These are phyloP conservation scores for Alectura lathami DNA, from an alignment of 2,113 vertebrate genomes.

Conservation along the genomic window DNA sequence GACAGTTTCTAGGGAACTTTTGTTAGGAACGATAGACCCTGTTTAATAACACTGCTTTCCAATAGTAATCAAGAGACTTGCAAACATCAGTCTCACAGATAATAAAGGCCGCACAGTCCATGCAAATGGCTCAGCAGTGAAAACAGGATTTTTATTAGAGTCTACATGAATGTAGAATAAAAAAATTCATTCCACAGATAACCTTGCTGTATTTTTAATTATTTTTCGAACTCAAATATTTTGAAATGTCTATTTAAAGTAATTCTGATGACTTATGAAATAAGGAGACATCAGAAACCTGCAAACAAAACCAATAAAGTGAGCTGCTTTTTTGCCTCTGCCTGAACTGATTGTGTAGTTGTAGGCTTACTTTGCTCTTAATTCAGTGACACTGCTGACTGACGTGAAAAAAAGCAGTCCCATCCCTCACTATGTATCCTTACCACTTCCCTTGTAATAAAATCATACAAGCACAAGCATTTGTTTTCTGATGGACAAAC, in stretches of 20 bases:
- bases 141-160: neutral
- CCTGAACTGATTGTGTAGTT: neutral
- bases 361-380: neutral
- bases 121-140: neutral
- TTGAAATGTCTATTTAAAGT: neutral
- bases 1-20: constrained; percentile 21
- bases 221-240: neutral
- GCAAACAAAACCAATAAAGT: neutral
- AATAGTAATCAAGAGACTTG: neutral
- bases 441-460: neutral
- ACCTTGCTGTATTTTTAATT: neutral
- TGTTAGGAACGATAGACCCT: neutral
- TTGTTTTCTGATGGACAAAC: neutral
- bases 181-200: neutral
- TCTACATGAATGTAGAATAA: neutral
- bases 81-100: neutral
- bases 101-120: neutral
- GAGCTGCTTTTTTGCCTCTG: neutral
- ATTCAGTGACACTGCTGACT: neutral
- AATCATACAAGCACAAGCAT: neutral
- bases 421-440: neutral
- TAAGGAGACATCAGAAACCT: neutral
- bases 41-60: neutral
- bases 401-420: neutral
- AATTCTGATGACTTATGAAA: neutral